Evolutionary conservation across 2,797 vertebrate species (phyloP), one percentile per base, ranked within the genome.

Genomic region (Lateolabrax maculatus): DNA sequence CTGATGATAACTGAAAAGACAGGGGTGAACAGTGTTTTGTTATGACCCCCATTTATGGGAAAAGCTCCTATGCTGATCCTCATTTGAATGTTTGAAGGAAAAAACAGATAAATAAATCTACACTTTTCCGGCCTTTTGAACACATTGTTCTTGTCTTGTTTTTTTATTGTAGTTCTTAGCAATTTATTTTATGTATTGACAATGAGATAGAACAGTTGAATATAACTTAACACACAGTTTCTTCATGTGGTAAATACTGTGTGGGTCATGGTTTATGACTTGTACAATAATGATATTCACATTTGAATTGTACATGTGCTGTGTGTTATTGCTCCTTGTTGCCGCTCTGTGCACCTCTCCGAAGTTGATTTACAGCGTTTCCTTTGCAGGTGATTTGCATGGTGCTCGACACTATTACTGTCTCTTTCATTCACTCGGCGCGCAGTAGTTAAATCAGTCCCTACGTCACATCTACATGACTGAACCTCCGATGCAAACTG

Each of bases 381-480:
- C 83, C 80, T 83, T 87, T 81, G 66, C 80, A 77, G 79, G 67
- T 77, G 88, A 91, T 93, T 92, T 92, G 88, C 90, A 91, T 91
- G 83, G 57, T 77, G 64, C 78, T 83, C 52, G 51, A 82, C 81
- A 81, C 77, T 79, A 77, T 84, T 75, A 57, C 83, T 9, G 55
- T 75, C 65, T 85, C 68, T 75, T 81, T 84, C 79, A 79, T 72
- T 88, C 74, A 79, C 77, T 70, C 75, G 49, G 69, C 8, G 12
- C 39, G 10, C 56, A 84, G 85, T 87, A 64, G 71, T 90, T 89
- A 85, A 87, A 89, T 88, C 75, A 74, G 60, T 68, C 77, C 56
- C 31, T 43, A 27, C 64, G 39, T 80, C 76, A 83, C 80, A 79
- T 83, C 85, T 82, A 81, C 73, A 55, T 70, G 76, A 77, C 65